Percentiles rank a stretch among this genome's conserved stretches.
Conservation (phyloP, 2,888 invertebrate species). For the Cerastis rubricosa region DNA sequence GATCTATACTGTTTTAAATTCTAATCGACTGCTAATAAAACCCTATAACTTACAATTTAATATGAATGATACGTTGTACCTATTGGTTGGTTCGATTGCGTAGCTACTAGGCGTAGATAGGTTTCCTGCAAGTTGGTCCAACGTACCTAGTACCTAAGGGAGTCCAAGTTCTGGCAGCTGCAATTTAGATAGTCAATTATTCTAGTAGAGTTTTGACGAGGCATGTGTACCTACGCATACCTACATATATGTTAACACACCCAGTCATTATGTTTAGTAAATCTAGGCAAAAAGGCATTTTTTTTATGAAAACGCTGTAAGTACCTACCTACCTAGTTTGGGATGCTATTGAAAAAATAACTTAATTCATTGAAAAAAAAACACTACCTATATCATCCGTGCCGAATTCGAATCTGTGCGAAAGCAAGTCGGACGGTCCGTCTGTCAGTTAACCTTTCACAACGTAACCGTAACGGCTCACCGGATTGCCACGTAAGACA, state of each 20-base stretch:
- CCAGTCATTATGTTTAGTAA: neutral
- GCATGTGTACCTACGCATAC: neutral
- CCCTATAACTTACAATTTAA: slow-evolving; percentile 4
- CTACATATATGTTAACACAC: neutral
- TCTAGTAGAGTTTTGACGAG: neutral
- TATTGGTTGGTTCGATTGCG: neutral
- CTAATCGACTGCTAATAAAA: no score
- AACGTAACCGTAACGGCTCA: neutral
- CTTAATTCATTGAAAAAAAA: neutral
- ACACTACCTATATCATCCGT: neutral
- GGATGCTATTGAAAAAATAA: neutral
- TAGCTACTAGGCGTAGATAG: neutral
- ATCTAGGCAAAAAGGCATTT: neutral
- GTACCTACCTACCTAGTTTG: neutral
- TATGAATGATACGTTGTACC: neutral
- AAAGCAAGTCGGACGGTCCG: neutral
- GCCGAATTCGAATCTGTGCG: neutral
- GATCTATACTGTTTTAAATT: no score
- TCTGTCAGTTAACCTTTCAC: neutral
- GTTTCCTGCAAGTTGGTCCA: neutral
- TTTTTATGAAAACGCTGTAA: neutral
- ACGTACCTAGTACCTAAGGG: neutral
- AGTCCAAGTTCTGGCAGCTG: neutral
- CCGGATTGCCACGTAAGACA: neutral
- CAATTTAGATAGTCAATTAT: slow-evolving; percentile 9